Base-by-base conservation (phyloP, 2,888 invertebrate genomes). In the Melanostoma scalare region DNA sequence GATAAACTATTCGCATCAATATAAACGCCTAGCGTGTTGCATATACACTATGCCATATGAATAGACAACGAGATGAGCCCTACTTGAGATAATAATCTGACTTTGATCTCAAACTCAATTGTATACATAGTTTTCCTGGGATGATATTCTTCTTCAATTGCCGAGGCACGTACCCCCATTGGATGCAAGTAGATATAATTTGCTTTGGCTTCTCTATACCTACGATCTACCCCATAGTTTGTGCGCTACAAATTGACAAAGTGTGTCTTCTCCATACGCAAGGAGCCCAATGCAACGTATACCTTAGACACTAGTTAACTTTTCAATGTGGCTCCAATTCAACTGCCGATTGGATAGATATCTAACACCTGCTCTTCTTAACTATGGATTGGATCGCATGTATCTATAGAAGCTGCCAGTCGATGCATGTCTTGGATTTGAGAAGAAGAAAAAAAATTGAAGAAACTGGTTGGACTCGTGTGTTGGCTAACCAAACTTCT, bases 1-100 rank as follows among this genome's bases (percentile, higher is more conserved):
- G 84, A 84, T 84, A 75, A 84, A 84, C 79, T 84, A 84, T 79
- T 84, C 79, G 78, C 82, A 82, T 82, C 82, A 82, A 82, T 82
- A 79, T 84, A 75, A 79, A 84, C 79, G 79, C 84, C 84, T 79
- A 53, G 74, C 76, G 52, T 71, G 46, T 61, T 67, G 53, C 55
- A 58, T 10, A 58, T 40, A 56, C 1, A 52, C 35, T 35, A 53
- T 36, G 42, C 44, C 53, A 44, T 20, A 44, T 46, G 42, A 9
- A 63, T 31, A 56, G 53, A 44, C 63, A 79, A 72, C 79, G 52
- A 82, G 82, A 82, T 84, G 79, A 84, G 84, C 79, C 73, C 84
- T 71, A 74, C 74, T 84, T 84, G 79, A 78, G 84, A 84, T 84
- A 79, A 78, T 84, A 84, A 84, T 84, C 79, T 71, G 67, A 65